Evolutionary conservation across 2,888 invertebrate genomes (phyloP).

Genomic region (Ptychoptera albimana): DNA sequence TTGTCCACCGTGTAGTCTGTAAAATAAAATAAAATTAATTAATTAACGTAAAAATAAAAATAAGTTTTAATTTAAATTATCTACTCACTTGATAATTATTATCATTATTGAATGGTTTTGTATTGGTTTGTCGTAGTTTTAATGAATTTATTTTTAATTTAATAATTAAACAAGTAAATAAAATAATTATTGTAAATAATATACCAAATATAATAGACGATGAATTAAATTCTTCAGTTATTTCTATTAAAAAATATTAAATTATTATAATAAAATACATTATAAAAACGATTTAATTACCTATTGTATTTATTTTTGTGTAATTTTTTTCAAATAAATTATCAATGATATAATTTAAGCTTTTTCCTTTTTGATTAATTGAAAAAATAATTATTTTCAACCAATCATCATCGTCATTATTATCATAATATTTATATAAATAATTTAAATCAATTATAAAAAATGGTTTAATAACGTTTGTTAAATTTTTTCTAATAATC

Average conservation of each 20-base stretch:
- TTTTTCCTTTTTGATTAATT: constrained; percentile 68
- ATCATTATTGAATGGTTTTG: too few relatives aligned
- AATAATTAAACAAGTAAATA: too few relatives aligned
- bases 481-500: constrained; percentile 28
- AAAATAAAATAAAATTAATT: background rate
- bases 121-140: too few relatives aligned
- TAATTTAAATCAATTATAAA: constrained; percentile 18
- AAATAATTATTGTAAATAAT: too few relatives aligned
- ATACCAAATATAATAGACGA: too few relatives aligned
- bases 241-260: too few relatives aligned
- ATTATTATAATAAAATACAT: background rate
- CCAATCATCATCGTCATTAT: constrained; percentile 59
- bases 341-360: constrained; percentile 48
- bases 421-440: constrained; percentile 42
- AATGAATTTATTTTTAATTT: too few relatives aligned
- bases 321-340: constrained; percentile 37
- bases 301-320: background rate
- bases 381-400: constrained; percentile 63
- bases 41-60: background rate
- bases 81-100: too few relatives aligned
- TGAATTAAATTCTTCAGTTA: too few relatives aligned
- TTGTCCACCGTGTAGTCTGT: background rate
- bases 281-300: background rate
- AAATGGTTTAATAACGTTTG: constrained; percentile 28
- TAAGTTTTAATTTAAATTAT: background rate